Evolutionary conservation across 1,140 invertebrate genomes (phyloP).

Genomic region (Drosophila sproati): DNA sequence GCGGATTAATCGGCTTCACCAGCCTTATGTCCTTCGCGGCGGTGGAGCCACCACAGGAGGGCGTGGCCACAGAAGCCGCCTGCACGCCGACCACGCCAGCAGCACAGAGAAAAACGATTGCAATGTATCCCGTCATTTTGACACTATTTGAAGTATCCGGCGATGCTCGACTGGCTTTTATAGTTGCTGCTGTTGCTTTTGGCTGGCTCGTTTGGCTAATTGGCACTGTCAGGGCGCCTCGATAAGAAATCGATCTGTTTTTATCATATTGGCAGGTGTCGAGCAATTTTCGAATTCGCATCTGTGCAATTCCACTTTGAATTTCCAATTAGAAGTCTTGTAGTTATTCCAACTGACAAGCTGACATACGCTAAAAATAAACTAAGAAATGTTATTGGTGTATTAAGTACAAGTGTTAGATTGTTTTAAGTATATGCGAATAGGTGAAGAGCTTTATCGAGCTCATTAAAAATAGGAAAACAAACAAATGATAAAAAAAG

Average conservation of each 20-base stretch:
- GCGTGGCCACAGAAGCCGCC: slow-evolving; percentile 62
- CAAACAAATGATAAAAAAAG: neutral
- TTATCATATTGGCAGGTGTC: slow-evolving; percentile 20
- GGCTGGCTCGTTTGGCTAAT: slow-evolving; percentile 25
- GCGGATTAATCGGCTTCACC: slow-evolving; percentile 59
- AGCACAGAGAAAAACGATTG: slow-evolving; percentile 23
- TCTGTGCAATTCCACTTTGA: neutral
- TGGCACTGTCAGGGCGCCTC: slow-evolving; percentile 47
- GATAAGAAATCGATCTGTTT: slow-evolving; percentile 56
- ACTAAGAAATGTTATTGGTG: neutral
- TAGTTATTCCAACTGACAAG: slow-evolving; percentile 9
- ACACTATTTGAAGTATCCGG: slow-evolving; percentile 13
- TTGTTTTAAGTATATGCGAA: neutral
- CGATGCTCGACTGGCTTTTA: slow-evolving; percentile 42
- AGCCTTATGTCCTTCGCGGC: slow-evolving; percentile 71
- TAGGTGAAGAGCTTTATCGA: neutral
- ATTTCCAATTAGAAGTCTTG: slow-evolving; percentile 33
- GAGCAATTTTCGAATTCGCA: slow-evolving; percentile 7
- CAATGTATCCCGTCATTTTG: slow-evolving; percentile 44
- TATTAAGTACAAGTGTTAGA: neutral
- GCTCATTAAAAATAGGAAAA: neutral
- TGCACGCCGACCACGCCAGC: slow-evolving; percentile 10
- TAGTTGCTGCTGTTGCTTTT: slow-evolving; percentile 13
- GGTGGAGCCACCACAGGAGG: slow-evolving; percentile 58
- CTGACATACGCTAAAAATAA: slow-evolving; percentile 33